phyloP scores from a whole-genome alignment of 2,113 vertebrate species.

The Sakesphorus luctuosus region DNA sequence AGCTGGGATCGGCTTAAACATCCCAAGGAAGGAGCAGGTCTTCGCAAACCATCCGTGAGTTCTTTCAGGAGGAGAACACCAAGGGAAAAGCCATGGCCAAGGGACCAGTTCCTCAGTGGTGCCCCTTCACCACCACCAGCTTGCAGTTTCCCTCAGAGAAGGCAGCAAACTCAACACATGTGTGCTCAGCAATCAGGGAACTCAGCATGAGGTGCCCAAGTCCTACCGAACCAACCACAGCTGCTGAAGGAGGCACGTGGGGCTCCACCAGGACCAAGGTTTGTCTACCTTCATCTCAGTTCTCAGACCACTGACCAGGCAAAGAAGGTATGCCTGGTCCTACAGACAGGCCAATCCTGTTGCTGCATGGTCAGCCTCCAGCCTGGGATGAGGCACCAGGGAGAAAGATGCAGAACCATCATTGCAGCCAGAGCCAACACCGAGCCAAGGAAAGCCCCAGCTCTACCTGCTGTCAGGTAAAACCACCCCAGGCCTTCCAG shows the following conservation, averaged over 20 bases:
- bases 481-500: background rate
- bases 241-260: accelerated
- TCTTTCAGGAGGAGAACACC: background rate
- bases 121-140: accelerated
- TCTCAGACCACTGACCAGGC: background rate
- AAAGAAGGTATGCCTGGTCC: background rate
- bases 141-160: background rate
- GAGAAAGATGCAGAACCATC: accelerated
- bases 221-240: no score
- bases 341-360: background rate
- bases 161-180: accelerated
- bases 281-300: background rate
- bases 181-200: accelerated
- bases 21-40: accelerated
- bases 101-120: accelerated
- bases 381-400: background rate
- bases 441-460: background rate
- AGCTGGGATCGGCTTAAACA: accelerated
- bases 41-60: accelerated
- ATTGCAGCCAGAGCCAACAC: accelerated
- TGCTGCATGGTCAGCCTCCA: accelerated
- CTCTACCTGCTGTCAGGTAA: background rate
- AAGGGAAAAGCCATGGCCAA: accelerated
- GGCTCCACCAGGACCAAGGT: background rate
- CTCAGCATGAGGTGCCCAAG: accelerated